Percentiles rank a stretch among this genome's conserved stretches.
phyloP scores from a whole-genome alignment of 92 coral and sea anemone genomes.

The Porites lobata region DNA sequence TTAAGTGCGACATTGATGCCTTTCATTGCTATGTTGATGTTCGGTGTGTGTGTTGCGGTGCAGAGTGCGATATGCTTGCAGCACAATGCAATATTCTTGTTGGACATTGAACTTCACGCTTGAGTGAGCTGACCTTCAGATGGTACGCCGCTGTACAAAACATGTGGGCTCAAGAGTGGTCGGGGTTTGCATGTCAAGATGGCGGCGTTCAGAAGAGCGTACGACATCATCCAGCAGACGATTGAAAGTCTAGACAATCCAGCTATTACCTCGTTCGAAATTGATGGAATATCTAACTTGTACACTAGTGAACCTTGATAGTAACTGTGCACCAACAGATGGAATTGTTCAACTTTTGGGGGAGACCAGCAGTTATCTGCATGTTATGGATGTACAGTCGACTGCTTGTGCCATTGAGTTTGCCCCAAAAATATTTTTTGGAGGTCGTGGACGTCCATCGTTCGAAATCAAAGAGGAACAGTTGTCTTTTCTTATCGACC shows the following conservation, averaged over 20 bases:
- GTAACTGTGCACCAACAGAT: constrained; percentile 44
- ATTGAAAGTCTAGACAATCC: constrained; percentile 22
- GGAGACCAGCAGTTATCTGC: constrained; percentile 36
- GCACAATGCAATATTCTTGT: too few species aligned
- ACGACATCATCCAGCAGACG: constrained; percentile 6
- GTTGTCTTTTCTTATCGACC: constrained; percentile 36
- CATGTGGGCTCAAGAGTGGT: too few species aligned
- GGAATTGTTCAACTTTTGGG: constrained; percentile 62
- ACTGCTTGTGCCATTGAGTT: constrained; percentile 17
- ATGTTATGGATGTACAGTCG: constrained; percentile 1
- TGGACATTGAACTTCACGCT: too few species aligned
- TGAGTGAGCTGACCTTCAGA: too few species aligned
- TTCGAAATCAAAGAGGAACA: constrained; percentile 33
- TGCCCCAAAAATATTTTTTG: constrained; percentile 11
- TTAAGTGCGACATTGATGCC: too few species aligned
- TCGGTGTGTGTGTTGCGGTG: too few species aligned
- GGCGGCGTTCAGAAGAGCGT: too few species aligned
- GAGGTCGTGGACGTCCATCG: constrained; percentile 41
- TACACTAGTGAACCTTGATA: constrained; percentile 52
- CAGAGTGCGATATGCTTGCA: too few species aligned
- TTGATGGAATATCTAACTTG: too few species aligned
- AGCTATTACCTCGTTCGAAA: neutral
- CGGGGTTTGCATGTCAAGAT: too few species aligned
- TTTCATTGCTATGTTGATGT: too few species aligned
- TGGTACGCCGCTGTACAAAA: too few species aligned